Base-by-base conservation (phyloP, 1,140 invertebrate species). In the Trichogramma pretiosum region DNA sequence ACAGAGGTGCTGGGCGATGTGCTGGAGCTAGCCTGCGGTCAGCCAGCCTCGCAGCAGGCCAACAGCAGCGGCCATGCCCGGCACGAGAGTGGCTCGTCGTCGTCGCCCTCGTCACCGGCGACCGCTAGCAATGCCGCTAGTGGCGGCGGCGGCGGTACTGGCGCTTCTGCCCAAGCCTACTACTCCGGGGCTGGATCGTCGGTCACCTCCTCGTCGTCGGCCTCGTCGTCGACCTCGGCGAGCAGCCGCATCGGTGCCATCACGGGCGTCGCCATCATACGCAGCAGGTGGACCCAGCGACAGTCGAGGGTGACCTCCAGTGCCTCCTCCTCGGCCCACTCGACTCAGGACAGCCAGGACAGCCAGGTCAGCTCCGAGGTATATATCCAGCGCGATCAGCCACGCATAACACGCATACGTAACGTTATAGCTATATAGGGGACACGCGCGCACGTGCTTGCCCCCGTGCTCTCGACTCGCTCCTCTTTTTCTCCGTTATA, bases 1-100 rank as follows among this genome's bases (percentile, higher is more conserved):
- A 69, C 68, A 26, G 67, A 68, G 47, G 63, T 70, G 7, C 51
- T 69, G 33, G 67, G 62, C 34, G 65, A 68, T 63, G 63, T 70
- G 21, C 55, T 70, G 60, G 67, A 65, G 58, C 36, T 69, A 61
- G 66, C 63, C 57, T 67, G 64, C 60, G 59, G 64, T 33, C 24
- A 13, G 22, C 4, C 40, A 34, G 16, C 23, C 18, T 13, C 39
- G 32, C 10, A 13, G 18, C 9, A 21, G 22, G 17, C 42, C 9
- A 33, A 18, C 23, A 30, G 18, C 36, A 33, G 3, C 23, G 11
- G 24, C 24, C 24, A n/a, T n/a, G n/a, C n/a, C n/a, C n/a, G n/a
- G n/a, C n/a, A n/a, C n/a, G n/a, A n/a, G n/a, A n/a, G n/a, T n/a
- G n/a, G n/a, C n/a, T n/a, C n/a, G n/a, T n/a, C n/a, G n/a, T n/a